Conservation (phyloP, 2,113 vertebrate species). For the Cercocebus atys region DNA sequence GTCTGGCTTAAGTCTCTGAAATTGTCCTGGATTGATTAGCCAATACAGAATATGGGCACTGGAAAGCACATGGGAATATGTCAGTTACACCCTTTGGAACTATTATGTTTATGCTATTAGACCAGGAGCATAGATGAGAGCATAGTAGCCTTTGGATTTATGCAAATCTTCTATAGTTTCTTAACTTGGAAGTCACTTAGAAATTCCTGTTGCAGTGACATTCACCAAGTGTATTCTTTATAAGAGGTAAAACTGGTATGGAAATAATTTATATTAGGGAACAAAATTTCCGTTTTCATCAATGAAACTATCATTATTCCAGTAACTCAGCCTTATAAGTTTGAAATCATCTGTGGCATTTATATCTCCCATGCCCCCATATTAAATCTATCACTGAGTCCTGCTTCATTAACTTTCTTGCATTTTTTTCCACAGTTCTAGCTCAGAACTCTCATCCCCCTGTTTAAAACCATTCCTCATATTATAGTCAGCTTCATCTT, state of each 20-base stretch:
- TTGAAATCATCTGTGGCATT: slow-evolving; percentile 43
- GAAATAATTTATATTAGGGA: slow-evolving; percentile 37
- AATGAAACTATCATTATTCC: neutral
- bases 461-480: neutral
- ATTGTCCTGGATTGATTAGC: neutral
- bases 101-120: neutral
- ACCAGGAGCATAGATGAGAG: neutral
- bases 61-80: neutral
- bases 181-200: neutral
- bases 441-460: neutral
- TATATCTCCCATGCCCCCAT: neutral
- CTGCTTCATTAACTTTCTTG: slow-evolving; percentile 44
- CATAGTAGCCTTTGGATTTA: slow-evolving; percentile 20
- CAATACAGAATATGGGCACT: neutral
- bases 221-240: slow-evolving; percentile 32
- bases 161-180: neutral
- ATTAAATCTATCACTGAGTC: slow-evolving; percentile 40
- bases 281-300: slow-evolving; percentile 29
- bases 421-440: slow-evolving; percentile 26
- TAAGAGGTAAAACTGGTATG: slow-evolving; percentile 2
- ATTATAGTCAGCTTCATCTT: neutral
- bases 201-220: slow-evolving; percentile 30
- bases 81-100: neutral
- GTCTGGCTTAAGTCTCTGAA: neutral
- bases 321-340: neutral